A percentile compares a stretch with the other conserved stretches of the same genome.
Evolutionary conservation across 2,797 vertebrate genomes (phyloP).

Genomic region (Mormyrus hasselquistii): DNA sequence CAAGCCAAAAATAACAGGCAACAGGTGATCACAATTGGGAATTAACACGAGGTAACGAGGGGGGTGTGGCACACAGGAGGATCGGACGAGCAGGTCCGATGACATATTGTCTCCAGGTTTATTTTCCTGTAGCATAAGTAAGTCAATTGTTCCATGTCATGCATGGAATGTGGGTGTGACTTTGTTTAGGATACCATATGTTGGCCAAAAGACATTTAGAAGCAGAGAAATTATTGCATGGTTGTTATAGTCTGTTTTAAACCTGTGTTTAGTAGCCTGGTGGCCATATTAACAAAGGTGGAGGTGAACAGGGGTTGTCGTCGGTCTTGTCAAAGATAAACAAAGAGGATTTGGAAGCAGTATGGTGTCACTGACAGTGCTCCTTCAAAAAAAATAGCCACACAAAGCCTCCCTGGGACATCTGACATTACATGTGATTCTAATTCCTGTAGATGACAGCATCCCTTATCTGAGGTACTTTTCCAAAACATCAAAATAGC

Average conservation of each 20-base stretch:
- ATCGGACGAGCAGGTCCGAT: too few relatives aligned
- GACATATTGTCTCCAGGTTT: background rate
- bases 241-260: background rate
- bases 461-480: conserved; percentile 9
- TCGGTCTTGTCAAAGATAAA: background rate
- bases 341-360: background rate
- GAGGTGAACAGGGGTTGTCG: background rate
- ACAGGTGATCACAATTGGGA: too few relatives aligned
- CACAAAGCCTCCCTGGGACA: background rate
- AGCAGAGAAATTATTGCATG: background rate
- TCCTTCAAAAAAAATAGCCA: background rate
- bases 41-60: too few relatives aligned
- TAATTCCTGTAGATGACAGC: conserved; percentile 17
- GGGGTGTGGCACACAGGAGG: too few relatives aligned
- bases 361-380: conserved; percentile 2
- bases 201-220: background rate
- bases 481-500: conserved; percentile 15
- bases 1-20: too few relatives aligned
- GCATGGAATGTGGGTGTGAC: background rate
- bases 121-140: background rate
- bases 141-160: background rate
- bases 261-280: background rate
- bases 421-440: conserved; percentile 15
- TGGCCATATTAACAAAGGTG: background rate
- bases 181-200: background rate